These are phyloP conservation scores for Cepphus grylle DNA, from an alignment of 2,113 vertebrate species.

Conservation along the genomic window DNA sequence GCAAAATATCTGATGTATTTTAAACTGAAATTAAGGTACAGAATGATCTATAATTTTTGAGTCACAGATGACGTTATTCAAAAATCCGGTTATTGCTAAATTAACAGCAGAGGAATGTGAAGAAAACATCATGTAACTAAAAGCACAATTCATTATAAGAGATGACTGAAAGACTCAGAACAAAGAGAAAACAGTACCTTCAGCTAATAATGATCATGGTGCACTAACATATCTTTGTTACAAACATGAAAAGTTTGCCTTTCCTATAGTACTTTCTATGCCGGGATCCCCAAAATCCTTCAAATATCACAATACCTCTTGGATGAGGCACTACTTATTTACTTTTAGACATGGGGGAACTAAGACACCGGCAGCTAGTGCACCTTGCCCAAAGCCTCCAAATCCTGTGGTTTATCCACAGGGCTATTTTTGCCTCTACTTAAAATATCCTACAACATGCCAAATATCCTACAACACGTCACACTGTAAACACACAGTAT, in stretches of 20 bases:
- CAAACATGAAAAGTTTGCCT: not conserved
- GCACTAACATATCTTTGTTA: not conserved
- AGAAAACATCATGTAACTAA: not conserved
- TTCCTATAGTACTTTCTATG: not conserved
- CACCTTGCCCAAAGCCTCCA: not conserved
- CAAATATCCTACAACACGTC: not conserved
- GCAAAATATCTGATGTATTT: not conserved
- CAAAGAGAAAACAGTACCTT: not conserved
- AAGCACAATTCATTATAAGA: not conserved
- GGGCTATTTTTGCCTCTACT: not conserved
- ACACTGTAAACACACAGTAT: not conserved
- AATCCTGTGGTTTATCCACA: not conserved
- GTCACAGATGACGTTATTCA: not conserved
- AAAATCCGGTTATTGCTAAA: not conserved
- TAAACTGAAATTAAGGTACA: not conserved
- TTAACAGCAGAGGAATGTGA: not conserved
- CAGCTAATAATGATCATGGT: not conserved
- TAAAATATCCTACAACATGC: not conserved
- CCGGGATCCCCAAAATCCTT: not conserved
- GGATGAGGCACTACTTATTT: not conserved
- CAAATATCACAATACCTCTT: not conserved
- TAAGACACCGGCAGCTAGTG: not conserved
- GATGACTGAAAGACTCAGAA: not conserved
- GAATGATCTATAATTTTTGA: not conserved
- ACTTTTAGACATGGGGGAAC: not conserved